Conservation (phyloP, 2,797 vertebrate genomes). For the Agapornis canus region DNA sequence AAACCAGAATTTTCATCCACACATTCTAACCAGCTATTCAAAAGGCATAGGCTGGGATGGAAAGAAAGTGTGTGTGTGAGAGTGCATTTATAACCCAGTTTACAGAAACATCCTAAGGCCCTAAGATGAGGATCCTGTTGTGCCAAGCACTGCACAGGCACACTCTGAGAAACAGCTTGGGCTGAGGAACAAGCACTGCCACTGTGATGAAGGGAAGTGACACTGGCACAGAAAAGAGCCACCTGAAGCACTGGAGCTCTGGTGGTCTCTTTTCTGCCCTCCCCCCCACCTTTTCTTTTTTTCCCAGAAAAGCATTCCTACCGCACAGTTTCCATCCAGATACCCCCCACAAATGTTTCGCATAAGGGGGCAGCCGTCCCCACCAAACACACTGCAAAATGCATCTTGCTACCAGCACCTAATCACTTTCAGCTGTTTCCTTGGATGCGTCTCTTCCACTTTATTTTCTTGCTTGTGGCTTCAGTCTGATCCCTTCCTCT, state of each 20-base stretch:
- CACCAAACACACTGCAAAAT: not conserved
- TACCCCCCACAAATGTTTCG: rapidly evolving
- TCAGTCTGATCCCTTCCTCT: not conserved
- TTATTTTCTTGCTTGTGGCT: not conserved
- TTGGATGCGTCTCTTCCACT: not conserved
- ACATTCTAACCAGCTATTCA: not conserved
- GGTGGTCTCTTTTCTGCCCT: not conserved
- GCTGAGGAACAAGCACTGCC: not conserved
- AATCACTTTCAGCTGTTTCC: not conserved
- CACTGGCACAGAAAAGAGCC: not conserved
- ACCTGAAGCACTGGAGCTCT: not conserved
- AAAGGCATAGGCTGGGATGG: not conserved
- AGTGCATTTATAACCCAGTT: not conserved
- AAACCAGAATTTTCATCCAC: not conserved
- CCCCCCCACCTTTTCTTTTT: rapidly evolving
- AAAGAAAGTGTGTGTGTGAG: not conserved
- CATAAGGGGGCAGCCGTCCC: not conserved
- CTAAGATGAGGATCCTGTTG: not conserved
- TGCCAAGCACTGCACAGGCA: not conserved
- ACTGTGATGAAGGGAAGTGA: not conserved
- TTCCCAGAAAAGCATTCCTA: not conserved
- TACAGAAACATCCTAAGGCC: not conserved
- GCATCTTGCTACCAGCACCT: not conserved
- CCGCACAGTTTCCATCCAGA: not conserved
- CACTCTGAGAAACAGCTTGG: not conserved